phyloP scores from a whole-genome alignment of 2,797 vertebrate genomes.

The Knipowitschia caucasica region DNA sequence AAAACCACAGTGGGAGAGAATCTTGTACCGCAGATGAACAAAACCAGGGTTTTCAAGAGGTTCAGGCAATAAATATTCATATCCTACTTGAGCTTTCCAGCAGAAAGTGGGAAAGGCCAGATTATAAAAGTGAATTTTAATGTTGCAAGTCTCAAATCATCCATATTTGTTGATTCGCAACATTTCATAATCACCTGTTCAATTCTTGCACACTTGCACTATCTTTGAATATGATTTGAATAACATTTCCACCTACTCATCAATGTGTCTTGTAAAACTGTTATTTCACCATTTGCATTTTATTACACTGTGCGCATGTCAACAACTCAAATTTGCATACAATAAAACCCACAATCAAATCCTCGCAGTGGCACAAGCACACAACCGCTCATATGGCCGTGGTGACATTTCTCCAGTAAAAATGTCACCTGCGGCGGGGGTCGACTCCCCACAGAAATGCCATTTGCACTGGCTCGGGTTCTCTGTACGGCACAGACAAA shows the following conservation, averaged over 20 bases:
- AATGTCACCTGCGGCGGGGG: constrained; percentile 69
- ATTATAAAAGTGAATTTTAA: no score
- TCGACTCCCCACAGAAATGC: constrained; percentile 55
- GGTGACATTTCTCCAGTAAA: constrained; percentile 70
- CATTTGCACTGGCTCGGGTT: constrained; percentile 61
- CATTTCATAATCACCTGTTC: not conserved
- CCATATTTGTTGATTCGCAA: not conserved
- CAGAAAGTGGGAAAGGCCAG: no score
- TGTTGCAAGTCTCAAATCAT: not conserved
- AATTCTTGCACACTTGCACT: not conserved
- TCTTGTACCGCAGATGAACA: no score
- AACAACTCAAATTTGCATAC: constrained; percentile 35
- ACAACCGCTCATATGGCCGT: constrained; percentile 59
- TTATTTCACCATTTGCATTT: constrained; percentile 6
- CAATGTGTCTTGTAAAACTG: constrained; percentile 1
- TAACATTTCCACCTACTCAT: not conserved
- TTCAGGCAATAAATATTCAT: no score
- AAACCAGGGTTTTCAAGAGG: no score
- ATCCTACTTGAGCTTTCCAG: no score
- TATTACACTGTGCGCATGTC: constrained; percentile 22
- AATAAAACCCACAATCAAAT: constrained; percentile 14
- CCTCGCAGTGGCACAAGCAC: constrained; percentile 10
- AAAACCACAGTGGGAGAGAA: no score
- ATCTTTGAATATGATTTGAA: not conserved
- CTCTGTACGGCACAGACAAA: constrained; percentile 27